Conservation (phyloP, 2,797 vertebrate species). For the Threskiornis aethiopicus region DNA sequence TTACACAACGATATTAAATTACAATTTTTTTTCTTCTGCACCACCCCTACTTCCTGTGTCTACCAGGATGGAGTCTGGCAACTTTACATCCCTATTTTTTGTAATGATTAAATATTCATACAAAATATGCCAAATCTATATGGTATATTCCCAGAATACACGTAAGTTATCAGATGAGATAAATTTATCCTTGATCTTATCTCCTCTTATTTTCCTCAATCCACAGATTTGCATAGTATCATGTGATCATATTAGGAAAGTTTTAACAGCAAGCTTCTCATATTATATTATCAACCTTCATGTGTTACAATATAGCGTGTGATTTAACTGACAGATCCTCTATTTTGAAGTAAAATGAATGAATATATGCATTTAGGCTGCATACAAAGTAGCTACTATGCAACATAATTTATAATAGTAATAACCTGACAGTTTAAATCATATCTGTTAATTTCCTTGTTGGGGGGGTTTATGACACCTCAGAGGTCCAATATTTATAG, state of each 20-base stretch:
- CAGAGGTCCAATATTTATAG: constrained; percentile 8
- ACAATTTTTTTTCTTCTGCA: background rate
- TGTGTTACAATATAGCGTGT: background rate
- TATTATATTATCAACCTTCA: background rate
- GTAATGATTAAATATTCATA: background rate
- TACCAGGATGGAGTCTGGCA: background rate
- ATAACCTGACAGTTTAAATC: constrained; percentile 54
- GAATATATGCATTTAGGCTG: background rate
- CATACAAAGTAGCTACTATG: background rate
- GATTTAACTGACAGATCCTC: background rate
- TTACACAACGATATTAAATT: background rate
- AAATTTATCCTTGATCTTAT: background rate
- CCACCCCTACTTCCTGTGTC: background rate
- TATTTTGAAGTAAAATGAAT: background rate
- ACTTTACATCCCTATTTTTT: background rate
- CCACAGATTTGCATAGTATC: background rate
- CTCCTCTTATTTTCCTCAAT: background rate
- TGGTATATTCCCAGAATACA: background rate
- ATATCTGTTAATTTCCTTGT: constrained; percentile 55
- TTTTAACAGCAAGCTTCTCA: background rate
- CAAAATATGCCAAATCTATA: background rate
- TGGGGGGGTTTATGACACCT: constrained; percentile 4
- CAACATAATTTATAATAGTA: constrained; percentile 38
- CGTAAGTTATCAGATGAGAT: background rate
- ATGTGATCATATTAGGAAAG: background rate